phyloP scores from a whole-genome alignment of 92 coral and sea anemone species.

The Nematostella vectensis region DNA sequence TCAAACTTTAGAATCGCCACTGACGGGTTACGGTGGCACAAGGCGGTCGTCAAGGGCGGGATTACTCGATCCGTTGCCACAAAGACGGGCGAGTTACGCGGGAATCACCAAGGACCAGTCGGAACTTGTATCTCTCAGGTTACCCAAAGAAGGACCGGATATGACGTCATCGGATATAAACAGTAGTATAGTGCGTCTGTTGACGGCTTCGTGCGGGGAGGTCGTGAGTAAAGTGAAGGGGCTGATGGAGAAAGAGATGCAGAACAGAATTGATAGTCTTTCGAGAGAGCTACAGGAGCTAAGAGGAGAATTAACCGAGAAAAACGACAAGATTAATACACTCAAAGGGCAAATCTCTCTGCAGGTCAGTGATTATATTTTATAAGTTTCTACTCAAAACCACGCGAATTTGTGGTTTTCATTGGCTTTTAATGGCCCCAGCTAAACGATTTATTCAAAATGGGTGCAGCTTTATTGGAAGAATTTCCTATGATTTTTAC shows the following conservation, averaged over 20 bases:
- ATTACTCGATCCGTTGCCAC: conserved; percentile 7
- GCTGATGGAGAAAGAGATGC: not conserved
- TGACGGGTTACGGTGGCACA: not conserved
- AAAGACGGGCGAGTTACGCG: not conserved
- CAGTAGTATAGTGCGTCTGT: conserved; percentile 11
- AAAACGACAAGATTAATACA: conserved; percentile 5
- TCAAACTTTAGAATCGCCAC: not conserved
- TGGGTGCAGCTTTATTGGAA: no score
- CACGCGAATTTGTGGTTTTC: no score
- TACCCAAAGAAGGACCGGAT: not conserved
- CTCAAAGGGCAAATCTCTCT: conserved; percentile 11
- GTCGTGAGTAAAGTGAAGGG: conserved; percentile 15
- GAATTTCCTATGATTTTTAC: no score
- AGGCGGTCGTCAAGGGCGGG: conserved; percentile 19
- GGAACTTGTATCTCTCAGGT: not conserved
- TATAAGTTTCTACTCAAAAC: no score
- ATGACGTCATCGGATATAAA: conserved; percentile 3
- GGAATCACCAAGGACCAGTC: not conserved
- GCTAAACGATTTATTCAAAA: no score
- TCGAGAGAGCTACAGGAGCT: conserved; percentile 3
- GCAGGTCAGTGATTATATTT: conserved; percentile 24
- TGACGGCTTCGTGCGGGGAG: conserved; percentile 22
- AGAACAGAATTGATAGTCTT: not conserved
- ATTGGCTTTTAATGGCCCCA: no score
- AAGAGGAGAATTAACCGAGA: conserved; percentile 2